phyloP scores from a whole-genome alignment of 2,888 invertebrate species.

The Linyphia triangularis region DNA sequence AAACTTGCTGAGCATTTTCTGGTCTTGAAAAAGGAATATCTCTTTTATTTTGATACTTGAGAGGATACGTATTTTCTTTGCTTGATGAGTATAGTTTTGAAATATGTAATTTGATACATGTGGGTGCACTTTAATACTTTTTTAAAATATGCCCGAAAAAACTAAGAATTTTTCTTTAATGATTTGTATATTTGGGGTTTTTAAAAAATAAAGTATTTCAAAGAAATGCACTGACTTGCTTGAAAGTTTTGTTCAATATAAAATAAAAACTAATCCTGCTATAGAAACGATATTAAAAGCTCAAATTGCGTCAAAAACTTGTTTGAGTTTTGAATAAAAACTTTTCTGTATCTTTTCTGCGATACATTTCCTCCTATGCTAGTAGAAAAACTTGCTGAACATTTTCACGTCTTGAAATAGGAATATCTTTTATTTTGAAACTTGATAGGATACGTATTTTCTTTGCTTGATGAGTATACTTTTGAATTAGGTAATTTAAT shows the following conservation, averaged over 20 bases:
- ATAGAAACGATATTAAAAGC: no score
- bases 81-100: not conserved
- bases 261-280: no score
- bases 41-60: conserved; percentile 5
- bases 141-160: no score
- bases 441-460: not conserved
- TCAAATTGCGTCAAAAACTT: no score
- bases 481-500: not conserved
- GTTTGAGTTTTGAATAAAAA: no score
- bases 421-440: conserved; percentile 4
- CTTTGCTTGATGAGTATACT: not conserved
- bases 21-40: not conserved
- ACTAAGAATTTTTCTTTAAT: not conserved
- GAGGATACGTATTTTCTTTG: not conserved
- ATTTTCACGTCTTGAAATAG: not conserved
- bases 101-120: not conserved
- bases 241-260: no score
- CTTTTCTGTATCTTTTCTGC: no score
- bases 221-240: no score
- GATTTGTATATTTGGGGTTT: no score
- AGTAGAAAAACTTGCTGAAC: not conserved
- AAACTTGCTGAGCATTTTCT: not conserved
- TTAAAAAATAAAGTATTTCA: no score
- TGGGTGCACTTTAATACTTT: no score
- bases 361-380: not conserved